Evolutionary conservation across 35 echinoderm and acorn worm genomes (phyloP), one percentile per base, ranked within the genome.

Genomic region (Strongylocentrotus purpuratus): DNA sequence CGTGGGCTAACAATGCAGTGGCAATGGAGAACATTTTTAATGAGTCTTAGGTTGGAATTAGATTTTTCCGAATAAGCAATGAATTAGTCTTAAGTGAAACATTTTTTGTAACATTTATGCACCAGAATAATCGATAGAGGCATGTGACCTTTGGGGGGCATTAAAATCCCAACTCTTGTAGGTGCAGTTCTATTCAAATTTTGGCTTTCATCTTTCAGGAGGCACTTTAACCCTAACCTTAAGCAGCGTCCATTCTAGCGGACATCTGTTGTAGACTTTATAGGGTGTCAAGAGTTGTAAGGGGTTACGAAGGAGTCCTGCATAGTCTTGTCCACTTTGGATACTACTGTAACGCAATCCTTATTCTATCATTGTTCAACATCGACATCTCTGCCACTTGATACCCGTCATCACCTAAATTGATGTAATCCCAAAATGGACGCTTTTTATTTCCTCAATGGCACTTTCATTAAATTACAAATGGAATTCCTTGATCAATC

Each of bases 261-360:
- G 65, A 78, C 65, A 78, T 78, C 65, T 78, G 65, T n/a, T 78
- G 22, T 78, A 78, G 65, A 78, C 18, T 78, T 78, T n/a, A 78
- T 78, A 28, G 65, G 61, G 61, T 70, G 61, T 70, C 61, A 70
- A 70, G 17, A 70, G 65, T 78, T 25, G 22, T n/a, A 22, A 28
- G 28, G 18, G 28, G 20, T 78, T 78, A 7, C 20, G 0, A 18
- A 14, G 5, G 52, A 59, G 52, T 59, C 11, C 52, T 78, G 4
- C 65, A 22, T 22, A 78, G 4, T 0, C 25, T 18, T 28, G 65
- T 78, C 18, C 22, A 2, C 20, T 78, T 78, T 28, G 20, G 20
- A 25, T n/a, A 7, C 65, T 78, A 14, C 50, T n/a, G 8, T 22
- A 78, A 78, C 50, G 11, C 50, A 55, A 55, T 10, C 50, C 50